Conservation (phyloP, 2,888 invertebrate species). For the Melolontha melolontha region DNA sequence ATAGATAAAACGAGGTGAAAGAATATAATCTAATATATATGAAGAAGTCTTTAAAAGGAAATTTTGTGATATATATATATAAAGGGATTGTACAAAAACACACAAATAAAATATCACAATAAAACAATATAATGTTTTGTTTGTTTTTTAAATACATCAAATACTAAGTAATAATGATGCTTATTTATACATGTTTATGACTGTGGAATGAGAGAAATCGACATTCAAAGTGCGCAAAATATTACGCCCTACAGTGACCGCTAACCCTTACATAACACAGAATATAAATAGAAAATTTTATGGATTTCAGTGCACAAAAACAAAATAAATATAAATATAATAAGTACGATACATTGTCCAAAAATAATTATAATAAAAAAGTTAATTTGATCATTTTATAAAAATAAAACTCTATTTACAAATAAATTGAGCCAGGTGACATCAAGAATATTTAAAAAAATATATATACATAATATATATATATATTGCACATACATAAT, state of each 20-base stretch:
- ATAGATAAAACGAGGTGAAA: too few species aligned
- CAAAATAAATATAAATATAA: slow-evolving; percentile 21
- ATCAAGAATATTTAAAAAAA: slow-evolving; percentile 21
- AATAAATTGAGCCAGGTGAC: slow-evolving; percentile 32
- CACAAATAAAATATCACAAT: slow-evolving; percentile 58
- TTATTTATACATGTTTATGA: slow-evolving; percentile 55
- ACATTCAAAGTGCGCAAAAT: slow-evolving; percentile 50
- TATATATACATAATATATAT: slow-evolving; percentile 3
- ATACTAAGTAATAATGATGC: slow-evolving; percentile 55
- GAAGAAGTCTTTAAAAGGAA: too few species aligned
- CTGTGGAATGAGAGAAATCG: slow-evolving; percentile 59
- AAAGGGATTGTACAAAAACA: slow-evolving; percentile 49
- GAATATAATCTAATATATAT: too few species aligned
- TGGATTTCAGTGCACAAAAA: slow-evolving; percentile 48
- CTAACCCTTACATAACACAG: slow-evolving; percentile 45
- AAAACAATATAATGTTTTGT: slow-evolving; percentile 59
- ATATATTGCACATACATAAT: slow-evolving; percentile 34
- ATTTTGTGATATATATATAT: slow-evolving; percentile 27
- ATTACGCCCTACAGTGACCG: slow-evolving; percentile 44
- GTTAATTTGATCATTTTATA: slow-evolving; percentile 26
- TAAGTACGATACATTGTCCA: slow-evolving; percentile 17
- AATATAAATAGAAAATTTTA: slow-evolving; percentile 36
- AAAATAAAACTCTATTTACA: slow-evolving; percentile 39
- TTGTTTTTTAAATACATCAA: slow-evolving; percentile 59
- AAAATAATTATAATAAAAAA: slow-evolving; percentile 15